Base-by-base conservation (phyloP, 2,888 invertebrate species). In the Himalopsyche anomala region DNA sequence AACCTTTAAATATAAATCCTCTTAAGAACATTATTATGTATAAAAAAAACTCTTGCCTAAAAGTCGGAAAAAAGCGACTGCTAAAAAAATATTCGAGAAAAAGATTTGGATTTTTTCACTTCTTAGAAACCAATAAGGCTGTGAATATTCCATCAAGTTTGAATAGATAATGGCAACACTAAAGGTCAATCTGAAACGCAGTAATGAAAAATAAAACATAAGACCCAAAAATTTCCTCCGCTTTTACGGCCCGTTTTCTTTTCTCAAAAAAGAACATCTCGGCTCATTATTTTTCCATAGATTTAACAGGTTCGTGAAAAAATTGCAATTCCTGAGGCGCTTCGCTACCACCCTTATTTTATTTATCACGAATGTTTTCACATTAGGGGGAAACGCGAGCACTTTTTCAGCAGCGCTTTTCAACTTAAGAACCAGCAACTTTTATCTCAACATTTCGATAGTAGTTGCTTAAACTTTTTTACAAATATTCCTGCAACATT, bases 311-410 rank as follows among this genome's bases (percentile, higher is more conserved):
- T 62, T 62, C 19, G 62, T 62, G 62, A 62, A 62, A 62, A 62
- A 62, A 62, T 62, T 62, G 62, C 62, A 19, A 62, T 62, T 62
- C 62, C 62, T 62, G 62, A 28, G 62, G 62, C 62, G 62, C 62
- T 62, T 19, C 19, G 11, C 62, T 28, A 19, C 62, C 62, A 62
- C 62, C 62, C 62, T 62, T 62, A n/a, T 62, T 62, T 62, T 62
- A 62, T 62, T 62, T 62, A 62, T 62, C 62, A 62, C 62, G 62
- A 62, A 62, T 62, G 62, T 62, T 62, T 62, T 62, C 62, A 62
- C 62, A 62, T 62, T 62, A 62, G 62, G 62, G 62, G 5, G 28
- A 19, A 3, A 62, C 62, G 62, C 62, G 62, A 2, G 62, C 62
- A 19, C 62, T 19, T 56, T 45, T 62, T 62, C 62, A 19, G 62